Percentiles rank a stretch among this genome's conserved stretches.
Evolutionary conservation across 2,113 vertebrate genomes (phyloP).

Genomic region (Dicaeum eximium): DNA sequence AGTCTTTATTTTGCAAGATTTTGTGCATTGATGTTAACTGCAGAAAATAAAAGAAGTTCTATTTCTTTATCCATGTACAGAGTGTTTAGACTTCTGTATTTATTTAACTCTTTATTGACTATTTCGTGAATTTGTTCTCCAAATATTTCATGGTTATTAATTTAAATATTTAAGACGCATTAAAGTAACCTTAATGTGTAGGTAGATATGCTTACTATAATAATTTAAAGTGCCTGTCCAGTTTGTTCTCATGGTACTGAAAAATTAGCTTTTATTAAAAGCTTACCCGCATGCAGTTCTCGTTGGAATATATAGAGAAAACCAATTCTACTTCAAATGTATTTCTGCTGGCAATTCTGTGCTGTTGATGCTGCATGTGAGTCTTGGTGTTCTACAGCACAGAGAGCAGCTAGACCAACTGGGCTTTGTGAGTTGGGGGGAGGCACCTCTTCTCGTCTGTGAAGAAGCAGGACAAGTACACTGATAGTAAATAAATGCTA

Average conservation of each 20-base stretch:
- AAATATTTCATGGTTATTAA: background rate
- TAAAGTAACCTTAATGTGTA: background rate
- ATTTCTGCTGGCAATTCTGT: background rate
- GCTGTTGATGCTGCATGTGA: background rate
- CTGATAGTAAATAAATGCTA: background rate
- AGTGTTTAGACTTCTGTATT: background rate
- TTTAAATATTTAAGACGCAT: background rate
- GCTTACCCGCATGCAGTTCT: background rate
- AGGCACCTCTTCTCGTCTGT: background rate
- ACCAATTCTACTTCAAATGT: background rate
- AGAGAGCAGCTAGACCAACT: background rate
- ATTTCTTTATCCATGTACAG: background rate
- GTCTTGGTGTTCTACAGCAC: background rate
- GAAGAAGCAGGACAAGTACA: background rate
- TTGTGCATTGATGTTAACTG: background rate
- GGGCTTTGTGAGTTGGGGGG: background rate
- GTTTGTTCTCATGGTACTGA: background rate
- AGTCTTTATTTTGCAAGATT: background rate
- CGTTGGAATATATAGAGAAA: background rate
- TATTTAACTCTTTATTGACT: background rate
- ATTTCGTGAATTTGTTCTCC: background rate
- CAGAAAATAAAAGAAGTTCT: background rate
- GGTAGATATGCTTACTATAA: background rate
- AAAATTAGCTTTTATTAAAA: background rate
- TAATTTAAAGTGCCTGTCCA: background rate